Base-by-base conservation (phyloP, 2,888 invertebrate genomes). In the Meandrusa payeni region DNA sequence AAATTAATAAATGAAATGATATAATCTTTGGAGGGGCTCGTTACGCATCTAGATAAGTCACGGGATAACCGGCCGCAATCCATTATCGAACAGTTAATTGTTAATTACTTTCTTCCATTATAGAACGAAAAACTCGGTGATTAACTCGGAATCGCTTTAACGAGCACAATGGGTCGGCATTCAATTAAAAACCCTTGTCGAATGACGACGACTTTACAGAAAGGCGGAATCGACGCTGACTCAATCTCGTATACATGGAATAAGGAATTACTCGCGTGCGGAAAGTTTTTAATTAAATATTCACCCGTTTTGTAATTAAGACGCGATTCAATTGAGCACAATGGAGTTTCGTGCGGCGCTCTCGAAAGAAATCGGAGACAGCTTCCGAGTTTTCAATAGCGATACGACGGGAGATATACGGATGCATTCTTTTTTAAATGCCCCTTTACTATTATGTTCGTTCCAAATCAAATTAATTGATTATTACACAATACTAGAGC, bases 91-190 rank as follows among this genome's bases (percentile, higher is more conserved):
- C 77, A 75, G 81, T 85, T 85, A 86, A 87, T 86, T 85, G 82
- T 83, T 85, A 85, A 87, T 86, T 83, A 85, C 85, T 85, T 85
- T 86, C 85, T 83, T 83, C 82, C 81, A 85, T 85, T 86, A 83
- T 76, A 64, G 75, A 73, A 79, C 80, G 77, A 83, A 83, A 86
- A 86, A 80, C 80, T 71, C 72, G 69, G 80, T 82, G 81, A 85
- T 83, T 81, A 85, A 85, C 82, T 77, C 78, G 64, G 78, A 81
- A 85, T 81, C 76, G 81, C 69, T 82, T 82, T 83, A 85, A 82
- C 83, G 80, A 80, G 76, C 75, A 86, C 83, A 83, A 85, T 83
- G 78, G 81, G 77, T 69, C 69, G 76, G 63, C 72, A 73, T 82
- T 83, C 85, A 83, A 86, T 85, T 86, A 83, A 85, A 85, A 83